Base-by-base conservation (phyloP, 1,140 invertebrate genomes). In the Chelonus insularis region DNA sequence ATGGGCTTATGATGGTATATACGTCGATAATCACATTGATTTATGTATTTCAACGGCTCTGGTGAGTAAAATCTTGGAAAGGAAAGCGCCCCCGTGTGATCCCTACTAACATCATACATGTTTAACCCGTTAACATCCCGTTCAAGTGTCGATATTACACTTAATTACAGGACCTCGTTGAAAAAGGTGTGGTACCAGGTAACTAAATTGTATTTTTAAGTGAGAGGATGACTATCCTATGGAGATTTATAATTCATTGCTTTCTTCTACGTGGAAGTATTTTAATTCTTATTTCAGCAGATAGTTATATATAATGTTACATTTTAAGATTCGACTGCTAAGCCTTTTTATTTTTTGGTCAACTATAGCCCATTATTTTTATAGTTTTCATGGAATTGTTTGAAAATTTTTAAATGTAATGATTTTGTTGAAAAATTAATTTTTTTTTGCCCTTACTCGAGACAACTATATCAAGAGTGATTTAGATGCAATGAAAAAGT, bases 1-100 rank as follows among this genome's bases (percentile, higher is more conserved):
- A 57, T 58, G 54, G 57, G 47, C 63, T 64, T 61, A 61, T 62
- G 63, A 72, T 68, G 65, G 65, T 69, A 65, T 59, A 48, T 62
- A 68, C 47, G 25, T 59, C 54, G 56, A 52, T 55, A 61, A 62
- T 66, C 64, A 48, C 57, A 61, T 58, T 61, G 63, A 65, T 65
- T 65, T 65, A 65, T 65, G 63, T 39, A 58, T 62, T 60, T 55
- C 52, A 55, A 55, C 52, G 52, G 52, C 34, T 29, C 6, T 12
- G 29, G 14, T 34, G n/a, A 29, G 34, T 52, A 41, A 59, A 59
- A 21, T 54, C 51, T 36, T 23, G n/a, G 3, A 39, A 43, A 34
- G 56, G 9, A 32, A 50, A 23, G 25, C 21, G 20, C 21, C 29
- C 16, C 8, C 12, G 12, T n/a, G 34, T 12, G 29, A 16, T 21